Base-by-base conservation (phyloP, 1,140 invertebrate species). In the Caerostris darwini region DNA sequence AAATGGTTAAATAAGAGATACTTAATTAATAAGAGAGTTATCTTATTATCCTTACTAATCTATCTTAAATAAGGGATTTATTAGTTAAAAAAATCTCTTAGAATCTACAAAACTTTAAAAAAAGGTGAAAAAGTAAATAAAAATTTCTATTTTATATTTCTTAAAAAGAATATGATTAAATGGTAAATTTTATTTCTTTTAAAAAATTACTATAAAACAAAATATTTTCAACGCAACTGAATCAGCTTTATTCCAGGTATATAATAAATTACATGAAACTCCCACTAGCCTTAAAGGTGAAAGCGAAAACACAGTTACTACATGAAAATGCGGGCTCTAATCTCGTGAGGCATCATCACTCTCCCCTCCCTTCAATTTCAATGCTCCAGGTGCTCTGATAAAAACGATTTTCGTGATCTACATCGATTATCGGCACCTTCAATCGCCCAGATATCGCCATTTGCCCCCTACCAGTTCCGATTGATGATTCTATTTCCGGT, bases 401-500 rank as follows among this genome's bases (percentile, higher is more conserved):
- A 89, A 56, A 67, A 53, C 7, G 64, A 64, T 53, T 57, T 87
- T 58, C 57, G 85, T 59, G 85, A 58, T 58, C 56, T 34, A 67
- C 12, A 12, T 53, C 14, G 87, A 61, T 89, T 89, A 89, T 89
- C 87, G 87, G 64, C 61, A 5, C 59, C 6, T 17, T 17, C 34
- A 50, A 67, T 67, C 19, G 59, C 17, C 64, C 19, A 69, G 87
- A 53, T 57, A 67, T 34, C 50, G 87, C 87, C 87, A 89, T 54
- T 2, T n/a, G 59, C 69, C 87, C 53, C 61, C 87, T 54, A 69
- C 56, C 34, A 89, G 34, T 61, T 89, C 34, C 50, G 61, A 89
- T 67, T 50, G 61, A 89, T 83, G 69, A 50, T 71, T 71, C 19
- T 71, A 71, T 71, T 71, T 71, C 69, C 69, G 69, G 69, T 71